Conservation (phyloP, 2,113 vertebrate genomes). For the Corythoichthys haematopterus region DNA sequence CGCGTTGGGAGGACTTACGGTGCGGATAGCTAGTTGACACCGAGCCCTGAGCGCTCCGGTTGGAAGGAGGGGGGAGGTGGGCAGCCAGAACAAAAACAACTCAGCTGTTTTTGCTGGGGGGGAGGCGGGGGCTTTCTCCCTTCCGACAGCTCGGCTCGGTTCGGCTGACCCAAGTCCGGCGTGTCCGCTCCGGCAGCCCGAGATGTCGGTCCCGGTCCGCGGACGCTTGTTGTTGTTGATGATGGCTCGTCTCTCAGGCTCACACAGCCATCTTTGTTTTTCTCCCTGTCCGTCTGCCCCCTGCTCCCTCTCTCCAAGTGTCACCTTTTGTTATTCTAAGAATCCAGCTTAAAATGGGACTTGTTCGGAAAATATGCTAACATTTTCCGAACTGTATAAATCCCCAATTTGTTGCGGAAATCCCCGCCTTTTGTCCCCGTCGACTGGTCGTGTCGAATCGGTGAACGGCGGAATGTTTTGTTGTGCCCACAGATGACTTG, state of each 20-base stretch:
- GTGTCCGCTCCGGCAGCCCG: constrained; percentile 43
- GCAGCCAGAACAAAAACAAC: constrained; percentile 67
- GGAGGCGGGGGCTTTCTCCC: background rate
- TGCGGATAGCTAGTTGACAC: constrained; percentile 2
- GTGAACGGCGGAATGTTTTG: constrained; percentile 69
- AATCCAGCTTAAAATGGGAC: constrained; percentile 47
- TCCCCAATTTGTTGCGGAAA: background rate
- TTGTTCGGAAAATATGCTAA: constrained; percentile 26
- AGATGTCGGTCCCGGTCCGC: constrained; percentile 49
- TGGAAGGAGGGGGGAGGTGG: background rate
- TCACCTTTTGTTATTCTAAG: constrained; percentile 43
- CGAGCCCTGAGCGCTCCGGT: background rate
- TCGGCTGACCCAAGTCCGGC: constrained; percentile 32
- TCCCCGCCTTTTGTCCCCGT: background rate
- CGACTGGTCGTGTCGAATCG: constrained; percentile 11
- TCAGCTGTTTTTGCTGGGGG: constrained; percentile 54
- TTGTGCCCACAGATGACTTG: constrained; percentile 71
- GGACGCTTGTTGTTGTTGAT: constrained; percentile 42
- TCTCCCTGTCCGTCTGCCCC: constrained; percentile 55
- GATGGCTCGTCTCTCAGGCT: constrained; percentile 64
- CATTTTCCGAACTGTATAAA: background rate
- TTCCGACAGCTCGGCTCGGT: constrained; percentile 30
- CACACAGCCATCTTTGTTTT: constrained; percentile 81
- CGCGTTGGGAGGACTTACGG: background rate
- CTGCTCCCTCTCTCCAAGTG: constrained; percentile 19